These are phyloP conservation scores for Danaus chrysippus DNA, from an alignment of 2,888 invertebrate species.

Conservation along the genomic window DNA sequence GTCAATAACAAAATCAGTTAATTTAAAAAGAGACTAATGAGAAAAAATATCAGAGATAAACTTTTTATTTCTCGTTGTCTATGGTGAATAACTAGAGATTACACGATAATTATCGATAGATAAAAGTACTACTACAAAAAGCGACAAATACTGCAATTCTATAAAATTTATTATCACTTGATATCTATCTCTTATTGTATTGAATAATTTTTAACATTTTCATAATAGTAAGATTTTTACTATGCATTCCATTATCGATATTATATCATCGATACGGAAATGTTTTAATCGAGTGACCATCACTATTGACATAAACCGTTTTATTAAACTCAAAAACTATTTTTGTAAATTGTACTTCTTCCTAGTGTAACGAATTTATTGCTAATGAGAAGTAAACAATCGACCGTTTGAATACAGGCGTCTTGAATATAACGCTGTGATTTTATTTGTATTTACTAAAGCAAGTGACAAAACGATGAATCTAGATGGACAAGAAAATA, in stretches of 20 bases:
- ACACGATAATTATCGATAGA: too few species aligned
- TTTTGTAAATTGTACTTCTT: constrained; percentile 51
- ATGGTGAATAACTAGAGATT: too few species aligned
- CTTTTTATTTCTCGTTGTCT: too few species aligned
- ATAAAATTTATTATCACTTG: too few species aligned
- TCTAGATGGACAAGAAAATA: constrained; percentile 54
- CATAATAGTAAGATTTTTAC: not conserved
- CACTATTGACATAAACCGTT: constrained; percentile 42
- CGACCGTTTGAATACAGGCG: constrained; percentile 44
- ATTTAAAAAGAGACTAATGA: too few species aligned
- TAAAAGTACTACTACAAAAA: too few species aligned
- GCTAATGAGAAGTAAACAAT: constrained; percentile 59
- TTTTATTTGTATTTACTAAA: constrained; percentile 7
- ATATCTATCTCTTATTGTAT: too few species aligned
- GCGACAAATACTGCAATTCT: too few species aligned
- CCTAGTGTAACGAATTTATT: constrained; percentile 56
- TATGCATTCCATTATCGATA: not conserved
- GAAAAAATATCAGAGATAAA: too few species aligned
- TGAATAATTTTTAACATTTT: too few species aligned
- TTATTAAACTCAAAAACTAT: constrained; percentile 50
- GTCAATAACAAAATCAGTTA: too few species aligned
- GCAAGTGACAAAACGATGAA: constrained; percentile 47
- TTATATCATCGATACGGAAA: constrained; percentile 1
- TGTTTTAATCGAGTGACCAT: constrained; percentile 13
- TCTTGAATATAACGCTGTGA: constrained; percentile 37